Evolutionary conservation across 1,140 invertebrate species (phyloP), one percentile per base, ranked within the genome.

Genomic region (Lordiphosa collinella): DNA sequence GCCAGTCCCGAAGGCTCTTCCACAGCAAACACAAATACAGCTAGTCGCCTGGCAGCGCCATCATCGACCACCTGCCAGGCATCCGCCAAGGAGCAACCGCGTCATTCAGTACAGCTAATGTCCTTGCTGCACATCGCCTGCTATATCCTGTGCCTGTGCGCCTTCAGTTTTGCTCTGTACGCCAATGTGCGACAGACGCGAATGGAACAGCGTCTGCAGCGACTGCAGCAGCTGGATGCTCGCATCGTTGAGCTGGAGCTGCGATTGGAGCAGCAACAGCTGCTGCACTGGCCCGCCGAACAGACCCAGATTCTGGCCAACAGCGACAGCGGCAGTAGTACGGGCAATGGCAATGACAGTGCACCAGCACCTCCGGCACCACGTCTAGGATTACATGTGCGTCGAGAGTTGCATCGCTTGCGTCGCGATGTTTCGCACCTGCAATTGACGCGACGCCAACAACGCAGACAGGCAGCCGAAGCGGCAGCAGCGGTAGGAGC

Each of bases 351-450:
- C 9, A 71, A 71, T 31, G 53, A 36, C 11, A 55, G 31, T 25
- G 29, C 48, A 43, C 12, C 51, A 12, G 11, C 37, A n/a, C 40
- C 53, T 4, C 47, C 41, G n/a, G n/a, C n/a, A 8, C 56, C 47
- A 12, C 53, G 56, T 8, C 14, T 72, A 36, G 51, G 52, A 48
- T 3, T 84, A 37, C 71, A 85, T 37, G 64, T 86, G 44, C 78
- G 78, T 1, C 72, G 80, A n/a, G 88, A 89, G 46, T 56, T 89
- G 18, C 87, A 89, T 48, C 86, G 88, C 22, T 56, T 89, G 48
- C 79, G 88, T 1, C 74, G 88, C 29, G 88, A 89, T 53, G 88
- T 89, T 4, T 89, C 88, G 10, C 86, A 89, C 13, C 54, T 89
- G 46, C 82, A 89, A 49, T 40, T 88, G 14, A 80, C 70, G 14